A percentile compares a stretch with the other conserved stretches of the same genome.
phyloP scores from a whole-genome alignment of 2,888 invertebrate genomes.

The Drosophila merina region DNA sequence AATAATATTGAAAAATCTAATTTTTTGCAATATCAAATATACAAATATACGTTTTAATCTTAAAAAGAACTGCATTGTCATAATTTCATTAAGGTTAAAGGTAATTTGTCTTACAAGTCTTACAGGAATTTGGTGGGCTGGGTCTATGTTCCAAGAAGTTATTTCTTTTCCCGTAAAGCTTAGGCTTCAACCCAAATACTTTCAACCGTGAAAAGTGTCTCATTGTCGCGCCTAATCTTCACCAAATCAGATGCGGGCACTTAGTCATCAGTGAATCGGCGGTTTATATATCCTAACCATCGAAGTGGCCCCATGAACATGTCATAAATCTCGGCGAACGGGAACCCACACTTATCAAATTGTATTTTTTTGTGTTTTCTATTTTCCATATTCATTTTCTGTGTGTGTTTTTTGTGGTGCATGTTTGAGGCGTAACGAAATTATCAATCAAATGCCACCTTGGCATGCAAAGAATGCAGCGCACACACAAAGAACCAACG shows the following conservation, averaged over 20 bases:
- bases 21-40: constrained; percentile 54
- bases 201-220: constrained; percentile 19
- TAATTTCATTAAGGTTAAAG: background rate
- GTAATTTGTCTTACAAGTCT: too few species aligned
- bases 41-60: constrained; percentile 44
- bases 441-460: constrained; percentile 77
- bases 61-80: constrained; percentile 14
- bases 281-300: constrained; percentile 42
- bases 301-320: constrained; percentile 37
- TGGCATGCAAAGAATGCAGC: constrained; percentile 74
- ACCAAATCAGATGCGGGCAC: constrained; percentile 63
- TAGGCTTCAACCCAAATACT: constrained; percentile 2
- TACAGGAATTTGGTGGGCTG: background rate
- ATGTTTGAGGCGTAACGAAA: constrained; percentile 74
- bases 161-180: constrained; percentile 18
- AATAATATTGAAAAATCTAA: constrained; percentile 57
- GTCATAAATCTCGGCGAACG: constrained; percentile 66
- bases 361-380: constrained; percentile 40
- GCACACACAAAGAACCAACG: constrained; percentile 38
- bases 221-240: constrained; percentile 25
- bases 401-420: constrained; percentile 30
- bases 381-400: constrained; percentile 31
- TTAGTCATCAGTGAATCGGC: constrained; percentile 60
- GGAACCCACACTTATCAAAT: constrained; percentile 60
- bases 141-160: background rate